Evolutionary conservation across 2,888 invertebrate species (phyloP).

Genomic region (Sinodicranocentrus sp.): DNA sequence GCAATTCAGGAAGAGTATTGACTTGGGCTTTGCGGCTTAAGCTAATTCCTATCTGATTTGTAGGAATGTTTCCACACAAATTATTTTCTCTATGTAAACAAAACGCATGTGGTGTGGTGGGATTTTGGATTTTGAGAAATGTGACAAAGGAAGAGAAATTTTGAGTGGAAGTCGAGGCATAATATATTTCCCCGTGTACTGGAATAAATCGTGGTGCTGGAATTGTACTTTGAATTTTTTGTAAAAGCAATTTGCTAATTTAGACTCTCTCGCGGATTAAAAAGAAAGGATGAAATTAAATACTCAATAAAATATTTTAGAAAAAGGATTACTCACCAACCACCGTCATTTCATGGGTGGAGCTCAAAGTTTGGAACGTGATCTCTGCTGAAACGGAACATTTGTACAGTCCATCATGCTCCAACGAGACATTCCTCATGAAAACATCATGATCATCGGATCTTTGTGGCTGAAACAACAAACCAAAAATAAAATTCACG

Average conservation of each 20-base stretch:
- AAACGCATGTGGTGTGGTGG: too few relatives aligned
- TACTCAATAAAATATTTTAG: not conserved
- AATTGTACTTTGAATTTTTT: not conserved
- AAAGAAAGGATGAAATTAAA: too few relatives aligned
- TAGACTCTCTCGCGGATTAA: too few relatives aligned
- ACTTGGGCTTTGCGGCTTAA: slow-evolving; percentile 20
- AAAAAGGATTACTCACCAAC: slow-evolving; percentile 64
- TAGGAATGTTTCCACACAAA: not conserved
- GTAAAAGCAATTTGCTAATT: too few relatives aligned
- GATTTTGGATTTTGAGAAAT: too few relatives aligned
- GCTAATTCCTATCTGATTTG: slow-evolving; percentile 42
- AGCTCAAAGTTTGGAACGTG: slow-evolving; percentile 68
- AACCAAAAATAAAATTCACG: not conserved
- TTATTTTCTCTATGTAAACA: too few relatives aligned
- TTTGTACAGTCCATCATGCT: slow-evolving; percentile 69
- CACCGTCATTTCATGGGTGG: slow-evolving; percentile 64
- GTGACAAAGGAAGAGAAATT: too few relatives aligned
- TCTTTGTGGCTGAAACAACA: slow-evolving; percentile 59
- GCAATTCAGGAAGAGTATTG: slow-evolving; percentile 46
- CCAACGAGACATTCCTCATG: slow-evolving; percentile 68
- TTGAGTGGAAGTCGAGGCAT: too few relatives aligned
- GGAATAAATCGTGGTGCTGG: too few relatives aligned
- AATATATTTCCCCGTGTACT: too few relatives aligned
- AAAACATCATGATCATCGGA: slow-evolving; percentile 72
- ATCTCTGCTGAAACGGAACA: slow-evolving; percentile 72